Evolutionary conservation across 2,888 invertebrate genomes (phyloP), one percentile per base, ranked within the genome.

Genomic region (Agriopis leucophaearia): DNA sequence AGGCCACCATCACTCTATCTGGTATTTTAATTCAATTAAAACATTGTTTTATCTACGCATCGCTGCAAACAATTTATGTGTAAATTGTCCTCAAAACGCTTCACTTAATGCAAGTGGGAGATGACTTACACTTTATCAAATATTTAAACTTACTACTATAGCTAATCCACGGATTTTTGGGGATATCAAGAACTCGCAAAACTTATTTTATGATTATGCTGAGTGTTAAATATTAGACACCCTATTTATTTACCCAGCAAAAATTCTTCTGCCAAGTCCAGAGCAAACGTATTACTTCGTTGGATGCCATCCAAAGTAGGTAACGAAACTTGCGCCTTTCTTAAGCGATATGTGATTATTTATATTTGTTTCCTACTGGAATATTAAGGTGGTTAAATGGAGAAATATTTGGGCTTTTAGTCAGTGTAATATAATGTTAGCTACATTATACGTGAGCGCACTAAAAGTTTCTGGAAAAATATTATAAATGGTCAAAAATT

Each of bases 251-350:
- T 69, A 67, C 64, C 69, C 54, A 52, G 73, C 70, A 66, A 70
- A 77, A 74, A 79, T 77, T 76, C 71, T 76, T 75, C 74, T 82
- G 84, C 82, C 81, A 82, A 82, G 73, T 69, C 62, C 76, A 70
- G 74, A 72, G 68, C 68, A 78, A 83, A 84, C 78, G 78, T 82
- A 84, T 83, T 82, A 81, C 77, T 77, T 80, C 74, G 72, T 84
- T 87, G 87, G 87, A 86, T 75, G 68, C 73, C 59, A 74, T 84
- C 87, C 87, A 87, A 81, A 80, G 76, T 77, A 78, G 75, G 79
- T 82, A 80, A 78, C 72, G 79, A 71, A 70, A 75, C 73, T 73
- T 70, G 60, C 51, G 66, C 64, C 48, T 67, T 71, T 77, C 71
- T 75, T 73, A 77, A 75, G 58, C 72, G 62, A 68, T 64, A 44